Percentiles rank a stretch among this genome's conserved stretches.
These are phyloP conservation scores for Dendronephthya gigantea DNA, from an alignment of 64 coral and sea anemone genomes.

Conservation along the genomic window DNA sequence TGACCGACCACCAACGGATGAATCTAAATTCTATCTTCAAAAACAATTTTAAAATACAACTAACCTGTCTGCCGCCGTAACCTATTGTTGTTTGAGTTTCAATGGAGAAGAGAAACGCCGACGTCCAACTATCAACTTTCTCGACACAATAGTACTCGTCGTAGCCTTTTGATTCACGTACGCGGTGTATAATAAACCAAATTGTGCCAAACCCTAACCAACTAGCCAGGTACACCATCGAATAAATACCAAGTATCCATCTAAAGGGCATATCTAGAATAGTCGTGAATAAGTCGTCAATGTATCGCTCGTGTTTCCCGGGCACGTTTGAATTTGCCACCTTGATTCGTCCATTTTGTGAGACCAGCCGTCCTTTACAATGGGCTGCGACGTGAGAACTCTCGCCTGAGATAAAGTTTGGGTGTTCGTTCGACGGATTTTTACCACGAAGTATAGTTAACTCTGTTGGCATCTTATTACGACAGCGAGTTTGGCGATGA, in stretches of 20 bases:
- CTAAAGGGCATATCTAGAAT: slow-evolving; percentile 55
- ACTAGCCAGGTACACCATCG: slow-evolving; percentile 48
- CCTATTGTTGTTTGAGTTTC: slow-evolving; percentile 98
- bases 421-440: background rate
- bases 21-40: background rate
- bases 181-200: slow-evolving; percentile 50
- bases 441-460: background rate
- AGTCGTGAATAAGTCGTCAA: slow-evolving; percentile 63
- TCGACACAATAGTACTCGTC: slow-evolving; percentile 58
- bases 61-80: slow-evolving; percentile 86
- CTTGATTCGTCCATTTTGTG: slow-evolving; percentile 36
- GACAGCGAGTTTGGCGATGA: background rate
- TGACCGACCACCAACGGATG: background rate
- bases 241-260: slow-evolving; percentile 34
- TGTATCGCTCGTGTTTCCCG: slow-evolving; percentile 36
- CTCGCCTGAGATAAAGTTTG: background rate
- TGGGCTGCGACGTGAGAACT: background rate
- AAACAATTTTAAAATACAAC: background rate
- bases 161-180: slow-evolving; percentile 27
- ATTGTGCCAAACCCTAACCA: slow-evolving; percentile 63
- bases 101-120: slow-evolving; percentile 81
- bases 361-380: slow-evolving; percentile 27
- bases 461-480: background rate
- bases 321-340: slow-evolving; percentile 47
- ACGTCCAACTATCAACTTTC: slow-evolving; percentile 74